These are phyloP conservation scores for Sicus ferrugineus DNA, from an alignment of 2,888 invertebrate species.

Conservation along the genomic window DNA sequence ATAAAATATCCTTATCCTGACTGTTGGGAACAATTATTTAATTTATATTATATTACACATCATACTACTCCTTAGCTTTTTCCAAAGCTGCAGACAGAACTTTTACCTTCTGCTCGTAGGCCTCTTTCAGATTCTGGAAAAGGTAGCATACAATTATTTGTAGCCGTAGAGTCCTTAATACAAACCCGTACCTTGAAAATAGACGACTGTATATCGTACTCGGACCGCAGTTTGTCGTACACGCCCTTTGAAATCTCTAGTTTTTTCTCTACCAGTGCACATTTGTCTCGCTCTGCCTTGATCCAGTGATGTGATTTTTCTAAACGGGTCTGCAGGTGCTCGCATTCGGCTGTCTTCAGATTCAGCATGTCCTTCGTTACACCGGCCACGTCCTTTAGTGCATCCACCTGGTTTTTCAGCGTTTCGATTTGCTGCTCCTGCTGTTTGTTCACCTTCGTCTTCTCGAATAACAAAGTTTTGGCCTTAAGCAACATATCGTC, in stretches of 20 bases:
- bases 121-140: conserved; percentile 71
- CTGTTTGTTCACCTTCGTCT: conserved; percentile 78
- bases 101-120: conserved; percentile 73
- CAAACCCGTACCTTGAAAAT: conserved; percentile 70
- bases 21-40: conserved; percentile 1
- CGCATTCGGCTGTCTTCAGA: conserved; percentile 80
- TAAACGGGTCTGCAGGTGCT: conserved; percentile 73
- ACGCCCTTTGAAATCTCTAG: conserved; percentile 76
- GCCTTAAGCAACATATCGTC: conserved; percentile 70
- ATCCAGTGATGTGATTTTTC: conserved; percentile 73
- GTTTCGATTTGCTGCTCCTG: conserved; percentile 82
- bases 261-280: conserved; percentile 73
- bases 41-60: neutral
- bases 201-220: conserved; percentile 79
- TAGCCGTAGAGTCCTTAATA: too few species aligned
- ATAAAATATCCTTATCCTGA: too few species aligned
- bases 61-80: conserved; percentile 52
- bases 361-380: conserved; percentile 83
- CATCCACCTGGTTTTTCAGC: conserved; percentile 71
- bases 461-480: conserved; percentile 76
- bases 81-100: conserved; percentile 52
- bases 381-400: conserved; percentile 80
- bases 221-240: conserved; percentile 78
- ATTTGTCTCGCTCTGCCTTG: conserved; percentile 76
- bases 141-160: too few species aligned